phyloP scores from a whole-genome alignment of 2,888 invertebrate species.

The Serrognathus titanus region DNA sequence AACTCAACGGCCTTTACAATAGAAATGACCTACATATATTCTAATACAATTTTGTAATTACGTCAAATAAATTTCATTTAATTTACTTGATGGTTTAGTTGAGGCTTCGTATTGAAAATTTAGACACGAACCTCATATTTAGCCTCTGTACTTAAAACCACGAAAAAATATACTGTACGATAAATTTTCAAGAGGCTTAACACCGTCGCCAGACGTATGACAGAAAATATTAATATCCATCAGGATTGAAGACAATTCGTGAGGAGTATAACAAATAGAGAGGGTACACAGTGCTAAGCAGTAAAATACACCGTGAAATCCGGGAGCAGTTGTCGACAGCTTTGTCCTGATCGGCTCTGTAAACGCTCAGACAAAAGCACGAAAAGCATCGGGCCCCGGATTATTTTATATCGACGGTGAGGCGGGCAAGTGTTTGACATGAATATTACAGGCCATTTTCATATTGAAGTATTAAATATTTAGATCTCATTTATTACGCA shows the following conservation, averaged over 20 bases:
- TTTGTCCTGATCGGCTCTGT: constrained; percentile 43
- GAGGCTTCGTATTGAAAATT: too few species aligned
- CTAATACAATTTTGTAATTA: too few species aligned
- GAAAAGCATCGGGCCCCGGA: constrained; percentile 38
- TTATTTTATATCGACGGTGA: constrained; percentile 39
- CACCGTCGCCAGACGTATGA: neutral
- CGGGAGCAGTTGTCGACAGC: constrained; percentile 41
- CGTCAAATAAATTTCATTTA: too few species aligned
- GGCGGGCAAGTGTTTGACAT: constrained; percentile 40
- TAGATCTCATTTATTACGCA: constrained; percentile 8
- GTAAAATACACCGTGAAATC: constrained; percentile 41
- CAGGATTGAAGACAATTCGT: constrained; percentile 24
- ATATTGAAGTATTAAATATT: constrained; percentile 27
- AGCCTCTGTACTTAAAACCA: too few species aligned
- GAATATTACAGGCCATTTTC: constrained; percentile 41
- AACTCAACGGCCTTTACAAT: too few species aligned
- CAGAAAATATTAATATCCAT: constrained; percentile 24
- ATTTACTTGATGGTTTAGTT: too few species aligned
- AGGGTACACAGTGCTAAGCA: constrained; percentile 36
- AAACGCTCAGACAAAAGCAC: constrained; percentile 41
- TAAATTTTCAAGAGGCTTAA: too few species aligned
- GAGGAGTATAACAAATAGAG: constrained; percentile 28
- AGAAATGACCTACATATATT: too few species aligned
- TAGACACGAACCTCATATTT: neutral
- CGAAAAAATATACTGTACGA: too few species aligned